Evolutionary conservation across 1,140 invertebrate species (phyloP).

Genomic region (Pygmarrhopalites habei): DNA sequence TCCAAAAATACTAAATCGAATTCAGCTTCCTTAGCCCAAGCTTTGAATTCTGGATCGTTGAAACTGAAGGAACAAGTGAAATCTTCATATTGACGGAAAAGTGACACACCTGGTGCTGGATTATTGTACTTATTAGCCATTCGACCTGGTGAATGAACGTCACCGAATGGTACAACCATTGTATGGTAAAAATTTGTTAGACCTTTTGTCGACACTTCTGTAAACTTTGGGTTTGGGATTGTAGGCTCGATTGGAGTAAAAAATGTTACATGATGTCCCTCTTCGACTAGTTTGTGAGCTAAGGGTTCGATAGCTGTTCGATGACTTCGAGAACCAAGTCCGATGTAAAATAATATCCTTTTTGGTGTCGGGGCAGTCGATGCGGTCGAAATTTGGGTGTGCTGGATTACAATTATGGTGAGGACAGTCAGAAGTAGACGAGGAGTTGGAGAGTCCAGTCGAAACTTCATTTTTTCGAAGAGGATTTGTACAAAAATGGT

Average conservation of each 20-base stretch:
- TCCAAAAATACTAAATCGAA: neutral
- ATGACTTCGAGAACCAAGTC: neutral
- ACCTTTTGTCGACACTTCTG: neutral
- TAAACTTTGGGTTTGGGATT: neutral
- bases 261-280: conserved; percentile 4
- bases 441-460: too few species aligned
- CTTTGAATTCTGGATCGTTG: neutral
- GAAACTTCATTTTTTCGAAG: too few species aligned
- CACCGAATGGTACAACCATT: neutral
- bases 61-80: too few species aligned
- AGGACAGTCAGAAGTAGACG: too few species aligned
- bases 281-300: neutral
- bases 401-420: too few species aligned
- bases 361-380: too few species aligned
- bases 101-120: too few species aligned
- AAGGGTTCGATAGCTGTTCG: neutral
- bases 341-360: conserved; percentile 5
- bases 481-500: too few species aligned
- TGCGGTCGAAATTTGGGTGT: too few species aligned
- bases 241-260: neutral
- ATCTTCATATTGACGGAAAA: too few species aligned
- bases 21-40: neutral
- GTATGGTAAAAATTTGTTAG: neutral
- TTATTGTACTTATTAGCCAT: neutral
- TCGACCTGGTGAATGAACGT: neutral